Evolutionary conservation across 1,140 invertebrate genomes (phyloP), one percentile per base, ranked within the genome.

Genomic region (Wiebesia pumilae): DNA sequence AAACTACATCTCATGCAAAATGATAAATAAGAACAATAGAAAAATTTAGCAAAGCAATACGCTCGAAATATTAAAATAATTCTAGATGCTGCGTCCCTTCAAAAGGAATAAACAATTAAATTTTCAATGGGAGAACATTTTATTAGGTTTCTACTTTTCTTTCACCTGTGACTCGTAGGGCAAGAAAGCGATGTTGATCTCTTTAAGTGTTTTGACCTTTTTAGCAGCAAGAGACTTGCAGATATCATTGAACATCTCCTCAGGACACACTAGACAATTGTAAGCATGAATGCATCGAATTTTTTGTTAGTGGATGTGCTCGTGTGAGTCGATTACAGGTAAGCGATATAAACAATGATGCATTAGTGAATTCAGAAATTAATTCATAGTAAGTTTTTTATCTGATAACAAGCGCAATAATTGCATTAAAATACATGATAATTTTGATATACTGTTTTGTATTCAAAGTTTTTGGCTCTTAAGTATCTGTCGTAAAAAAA

Each of bases 151-250:
- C 33, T 38, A 54, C 10, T 71, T 33, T 87, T 84, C 19, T 82
- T 82, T 94, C 95, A 98, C 98, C 97, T 99, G 98, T 91, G 98
- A 97, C 94, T 99, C 99, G 94, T 99, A 99, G 89, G 99, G 99
- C 91, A 99, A 96, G 95, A 99, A 99, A 91, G 99, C 98, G 94
- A 99, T 99, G 96, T 99, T 99, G 95, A 99, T 99, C 95, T 99
- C 99, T 95, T 99, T 99, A 91, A 99, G 95, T 83, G 98, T 99
- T 96, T 99, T 99, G 93, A 99, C 98, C 95, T 98, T 98, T 95
- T 97, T 98, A 92, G 97, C 98, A 91, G 96, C 96, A 88, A 97
- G 96, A 91, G 98, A 99, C 95, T 99, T 99, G 95, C 98, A 99
- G 91, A 99, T 94, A 94, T 99, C 98, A 95, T 99, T 99, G 95